Conservation (phyloP, 1,140 invertebrate genomes). For the Spodoptera litura region DNA sequence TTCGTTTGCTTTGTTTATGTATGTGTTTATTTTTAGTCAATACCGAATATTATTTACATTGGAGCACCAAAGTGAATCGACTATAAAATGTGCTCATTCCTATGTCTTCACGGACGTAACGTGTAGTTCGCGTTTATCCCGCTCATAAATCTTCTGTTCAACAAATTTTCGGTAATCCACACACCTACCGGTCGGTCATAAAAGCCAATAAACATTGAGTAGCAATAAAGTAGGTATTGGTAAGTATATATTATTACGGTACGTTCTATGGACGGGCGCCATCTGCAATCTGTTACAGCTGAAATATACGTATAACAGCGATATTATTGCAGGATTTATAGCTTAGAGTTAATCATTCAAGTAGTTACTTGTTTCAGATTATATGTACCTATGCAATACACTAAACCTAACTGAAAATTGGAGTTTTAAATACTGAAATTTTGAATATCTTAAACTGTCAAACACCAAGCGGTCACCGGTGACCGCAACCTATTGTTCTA, state of each 20-base stretch:
- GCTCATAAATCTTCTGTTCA: slow-evolving; percentile 24
- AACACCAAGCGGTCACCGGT: too few species aligned
- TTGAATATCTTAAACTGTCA: too few species aligned
- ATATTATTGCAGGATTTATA: too few species aligned
- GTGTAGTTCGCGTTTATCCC: slow-evolving; percentile 4
- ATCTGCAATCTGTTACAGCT: too few species aligned
- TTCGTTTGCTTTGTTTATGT: slow-evolving; percentile 24
- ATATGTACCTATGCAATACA: too few species aligned
- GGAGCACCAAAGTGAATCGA: slow-evolving; percentile 56
- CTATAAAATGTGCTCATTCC: slow-evolving; percentile 54
- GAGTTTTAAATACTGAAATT: too few species aligned
- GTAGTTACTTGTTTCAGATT: too few species aligned
- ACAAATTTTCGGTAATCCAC: slow-evolving; percentile 40
- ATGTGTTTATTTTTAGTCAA: slow-evolving; percentile 56
- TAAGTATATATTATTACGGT: slow-evolving; percentile 1
- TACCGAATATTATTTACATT: slow-evolving; percentile 63
- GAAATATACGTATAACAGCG: too few species aligned
- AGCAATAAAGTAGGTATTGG: slow-evolving; percentile 25
- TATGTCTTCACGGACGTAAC: slow-evolving; percentile 38
- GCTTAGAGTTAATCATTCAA: too few species aligned
- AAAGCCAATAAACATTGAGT: slow-evolving; percentile 38
- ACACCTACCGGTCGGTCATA: slow-evolving; percentile 12
- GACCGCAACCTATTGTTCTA: too few species aligned
- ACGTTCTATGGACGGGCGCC: too few species aligned
- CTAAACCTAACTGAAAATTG: too few species aligned